Percentiles rank a stretch among this genome's conserved stretches.
These are phyloP conservation scores for Tridacna gigas DNA, from an alignment of 2,888 invertebrate genomes.

Conservation along the genomic window DNA sequence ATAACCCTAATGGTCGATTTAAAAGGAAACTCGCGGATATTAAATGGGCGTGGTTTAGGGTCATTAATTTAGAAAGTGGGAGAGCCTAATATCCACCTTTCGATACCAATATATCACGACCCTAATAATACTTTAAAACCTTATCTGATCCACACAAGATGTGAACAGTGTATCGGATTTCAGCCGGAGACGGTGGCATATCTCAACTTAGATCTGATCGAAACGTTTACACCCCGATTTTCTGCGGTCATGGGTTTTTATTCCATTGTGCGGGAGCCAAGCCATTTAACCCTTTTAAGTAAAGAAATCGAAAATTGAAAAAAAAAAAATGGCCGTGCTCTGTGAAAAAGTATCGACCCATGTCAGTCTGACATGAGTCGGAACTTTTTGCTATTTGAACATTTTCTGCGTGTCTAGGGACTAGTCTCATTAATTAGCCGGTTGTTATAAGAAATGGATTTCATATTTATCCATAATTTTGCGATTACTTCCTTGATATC, in stretches of 20 bases:
- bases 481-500: too few relatives aligned
- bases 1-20: too few relatives aligned
- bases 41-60: conserved; percentile 36
- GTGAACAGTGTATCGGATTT: conserved; percentile 52
- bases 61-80: conserved; percentile 36
- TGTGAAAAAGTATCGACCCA: too few relatives aligned
- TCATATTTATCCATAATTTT: too few relatives aligned
- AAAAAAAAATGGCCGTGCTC: too few relatives aligned
- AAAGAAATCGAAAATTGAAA: too few relatives aligned
- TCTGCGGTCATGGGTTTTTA: background rate
- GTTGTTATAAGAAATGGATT: too few relatives aligned
- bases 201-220: background rate
- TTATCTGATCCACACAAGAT: conserved; percentile 51
- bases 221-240: conserved; percentile 8
- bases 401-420: too few relatives aligned
- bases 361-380: too few relatives aligned
- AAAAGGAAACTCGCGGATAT: background rate
- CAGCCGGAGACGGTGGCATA: conserved; percentile 4
- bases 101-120: conserved; percentile 43
- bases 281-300: too few relatives aligned
- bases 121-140: conserved; percentile 44
- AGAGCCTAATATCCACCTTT: conserved; percentile 15
- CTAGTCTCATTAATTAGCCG: too few relatives aligned
- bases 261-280: background rate
- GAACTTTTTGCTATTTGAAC: too few relatives aligned